phyloP scores from a whole-genome alignment of 2,113 vertebrate species.

The Pan paniscus region DNA sequence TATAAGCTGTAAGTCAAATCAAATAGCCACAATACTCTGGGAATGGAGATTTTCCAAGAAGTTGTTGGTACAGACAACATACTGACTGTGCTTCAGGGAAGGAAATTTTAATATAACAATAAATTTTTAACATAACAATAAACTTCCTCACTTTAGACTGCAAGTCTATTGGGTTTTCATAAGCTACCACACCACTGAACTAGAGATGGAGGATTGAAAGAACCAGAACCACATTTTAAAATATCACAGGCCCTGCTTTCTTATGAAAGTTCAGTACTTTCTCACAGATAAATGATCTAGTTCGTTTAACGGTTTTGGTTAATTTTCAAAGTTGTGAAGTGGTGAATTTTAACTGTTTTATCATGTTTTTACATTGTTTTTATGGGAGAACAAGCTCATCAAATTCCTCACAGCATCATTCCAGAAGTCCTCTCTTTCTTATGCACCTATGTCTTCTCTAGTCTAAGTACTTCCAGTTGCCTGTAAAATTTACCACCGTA shows the following conservation, averaged over 20 bases:
- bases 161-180: not conserved
- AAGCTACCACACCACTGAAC: not conserved
- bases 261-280: not conserved
- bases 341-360: not conserved
- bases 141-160: not conserved
- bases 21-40: not conserved
- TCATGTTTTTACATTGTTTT: not conserved
- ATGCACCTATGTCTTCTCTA: not conserved
- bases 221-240: not conserved
- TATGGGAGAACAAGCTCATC: not conserved
- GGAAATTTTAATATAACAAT: not conserved
- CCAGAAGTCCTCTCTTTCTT: not conserved
- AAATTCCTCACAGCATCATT: not conserved
- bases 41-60: conserved; percentile 15
- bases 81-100: not conserved
- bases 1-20: not conserved
- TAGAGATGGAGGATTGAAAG: not conserved
- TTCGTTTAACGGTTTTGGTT: not conserved
- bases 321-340: not conserved
- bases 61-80: not conserved
- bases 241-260: too few species aligned
- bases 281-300: not conserved
- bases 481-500: not conserved
- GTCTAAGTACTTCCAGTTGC: not conserved
- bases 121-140: not conserved